Evolutionary conservation across 2,888 invertebrate genomes (phyloP).

Genomic region (Ceraclea dissimilis): DNA sequence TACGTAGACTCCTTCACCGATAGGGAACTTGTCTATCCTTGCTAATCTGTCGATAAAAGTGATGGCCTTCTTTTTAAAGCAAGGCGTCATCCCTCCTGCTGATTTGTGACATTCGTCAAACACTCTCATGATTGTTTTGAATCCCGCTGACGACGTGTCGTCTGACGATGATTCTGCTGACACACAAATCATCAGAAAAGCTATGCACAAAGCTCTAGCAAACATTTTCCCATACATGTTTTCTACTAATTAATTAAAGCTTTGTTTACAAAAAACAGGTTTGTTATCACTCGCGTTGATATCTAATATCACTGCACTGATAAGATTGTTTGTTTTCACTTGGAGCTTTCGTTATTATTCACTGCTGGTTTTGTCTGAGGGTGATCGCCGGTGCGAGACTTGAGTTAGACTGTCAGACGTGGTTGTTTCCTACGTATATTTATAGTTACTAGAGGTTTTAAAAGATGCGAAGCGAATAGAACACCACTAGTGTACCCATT

Average conservation of each 20-base stretch:
- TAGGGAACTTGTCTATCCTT: conserved; percentile 55
- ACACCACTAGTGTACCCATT: background rate
- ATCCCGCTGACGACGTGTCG: conserved; percentile 48
- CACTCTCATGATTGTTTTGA: conserved; percentile 59
- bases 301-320: background rate
- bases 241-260: background rate
- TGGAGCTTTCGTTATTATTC: too few relatives aligned
- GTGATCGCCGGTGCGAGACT: conserved; percentile 20
- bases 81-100: conserved; percentile 60
- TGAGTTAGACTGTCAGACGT: conserved; percentile 17
- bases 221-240: conserved; percentile 25
- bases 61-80: conserved; percentile 75
- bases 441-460: conserved; percentile 19
- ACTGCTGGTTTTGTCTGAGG: conserved; percentile 8
- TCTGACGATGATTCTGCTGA: conserved; percentile 29
- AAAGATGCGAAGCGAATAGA: conserved; percentile 4
- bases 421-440: conserved; percentile 15
- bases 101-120: conserved; percentile 71
- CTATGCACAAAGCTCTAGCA: conserved; percentile 30
- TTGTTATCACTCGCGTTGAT: background rate
- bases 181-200: conserved; percentile 30
- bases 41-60: conserved; percentile 70
- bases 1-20: conserved; percentile 62
- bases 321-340: background rate
- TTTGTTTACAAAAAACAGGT: background rate